phyloP scores from a whole-genome alignment of 2,797 vertebrate genomes.

The Toxotes lorentzi region DNA sequence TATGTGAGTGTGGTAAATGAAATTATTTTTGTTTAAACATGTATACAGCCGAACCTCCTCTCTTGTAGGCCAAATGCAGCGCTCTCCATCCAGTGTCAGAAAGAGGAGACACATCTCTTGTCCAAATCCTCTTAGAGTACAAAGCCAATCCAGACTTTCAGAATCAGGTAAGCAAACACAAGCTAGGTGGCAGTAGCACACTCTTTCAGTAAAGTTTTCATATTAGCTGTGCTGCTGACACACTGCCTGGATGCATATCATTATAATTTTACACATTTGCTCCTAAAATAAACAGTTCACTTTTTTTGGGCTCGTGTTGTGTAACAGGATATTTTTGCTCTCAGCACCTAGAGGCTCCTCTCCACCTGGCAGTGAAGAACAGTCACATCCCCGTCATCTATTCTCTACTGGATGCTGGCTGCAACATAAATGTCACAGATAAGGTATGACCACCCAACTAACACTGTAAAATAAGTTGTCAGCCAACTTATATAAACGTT shows the following conservation, averaged over 20 bases:
- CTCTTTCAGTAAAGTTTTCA: constrained; percentile 13
- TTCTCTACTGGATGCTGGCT: constrained; percentile 85
- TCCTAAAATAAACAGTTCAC: neutral
- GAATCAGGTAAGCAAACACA: constrained; percentile 80
- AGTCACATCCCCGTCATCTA: constrained; percentile 85
- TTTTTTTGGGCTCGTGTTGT: constrained; percentile 6
- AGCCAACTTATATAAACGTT: neutral
- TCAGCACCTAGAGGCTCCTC: constrained; percentile 87
- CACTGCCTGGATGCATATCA: neutral
- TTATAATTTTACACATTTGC: constrained; percentile 10
- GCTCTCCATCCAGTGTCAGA: constrained; percentile 86
- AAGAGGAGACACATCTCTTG: constrained; percentile 85
- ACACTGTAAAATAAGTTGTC: constrained; percentile 14
- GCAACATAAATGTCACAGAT: constrained; percentile 85
- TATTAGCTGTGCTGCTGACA: neutral
- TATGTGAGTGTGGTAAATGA: neutral
- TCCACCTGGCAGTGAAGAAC: constrained; percentile 90
- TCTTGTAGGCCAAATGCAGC: constrained; percentile 79
- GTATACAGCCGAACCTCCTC: neutral
- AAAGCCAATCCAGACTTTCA: constrained; percentile 81
- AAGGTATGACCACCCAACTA: constrained; percentile 73
- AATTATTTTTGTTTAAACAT: neutral
- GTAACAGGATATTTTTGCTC: constrained; percentile 44
- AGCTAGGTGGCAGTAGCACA: constrained; percentile 35
- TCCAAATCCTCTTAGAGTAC: constrained; percentile 86